phyloP scores from a whole-genome alignment of 2,888 invertebrate species.

The Ornithoptera priamus region DNA sequence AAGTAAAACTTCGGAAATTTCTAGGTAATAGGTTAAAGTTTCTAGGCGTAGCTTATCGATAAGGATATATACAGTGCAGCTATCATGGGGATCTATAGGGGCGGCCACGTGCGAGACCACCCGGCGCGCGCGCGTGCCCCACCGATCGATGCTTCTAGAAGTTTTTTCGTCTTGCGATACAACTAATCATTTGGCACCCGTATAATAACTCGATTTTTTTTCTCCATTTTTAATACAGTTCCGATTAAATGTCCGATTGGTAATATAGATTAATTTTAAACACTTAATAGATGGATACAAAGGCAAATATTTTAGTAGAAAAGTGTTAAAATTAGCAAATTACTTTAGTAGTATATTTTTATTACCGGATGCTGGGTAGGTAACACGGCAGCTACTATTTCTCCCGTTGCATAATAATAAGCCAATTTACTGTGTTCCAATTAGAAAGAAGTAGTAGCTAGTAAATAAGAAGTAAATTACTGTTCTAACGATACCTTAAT shows the following conservation, averaged over 20 bases:
- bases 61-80: slow-evolving; percentile 28
- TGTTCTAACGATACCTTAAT: no score
- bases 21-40: slow-evolving; percentile 42
- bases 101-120: slow-evolving; percentile 72
- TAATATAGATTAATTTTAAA: no score
- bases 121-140: slow-evolving; percentile 65
- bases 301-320: no score
- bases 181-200: slow-evolving; percentile 36
- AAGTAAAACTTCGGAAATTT: neutral
- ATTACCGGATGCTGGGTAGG: no score
- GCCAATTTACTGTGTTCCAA: no score
- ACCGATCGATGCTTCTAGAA: slow-evolving; percentile 38
- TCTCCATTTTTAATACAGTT: neutral
- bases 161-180: slow-evolving; percentile 46
- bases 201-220: neutral
- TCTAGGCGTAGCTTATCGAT: slow-evolving; percentile 52
- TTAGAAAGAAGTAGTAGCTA: no score
- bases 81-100: slow-evolving; percentile 61
- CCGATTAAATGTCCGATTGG: neutral
- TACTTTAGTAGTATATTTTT: no score
- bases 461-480: no score
- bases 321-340: no score
- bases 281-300: no score
- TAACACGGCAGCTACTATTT: no score
- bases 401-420: no score